Conservation (phyloP, 2,113 vertebrate genomes). For the Salvelinus sp. region DNA sequence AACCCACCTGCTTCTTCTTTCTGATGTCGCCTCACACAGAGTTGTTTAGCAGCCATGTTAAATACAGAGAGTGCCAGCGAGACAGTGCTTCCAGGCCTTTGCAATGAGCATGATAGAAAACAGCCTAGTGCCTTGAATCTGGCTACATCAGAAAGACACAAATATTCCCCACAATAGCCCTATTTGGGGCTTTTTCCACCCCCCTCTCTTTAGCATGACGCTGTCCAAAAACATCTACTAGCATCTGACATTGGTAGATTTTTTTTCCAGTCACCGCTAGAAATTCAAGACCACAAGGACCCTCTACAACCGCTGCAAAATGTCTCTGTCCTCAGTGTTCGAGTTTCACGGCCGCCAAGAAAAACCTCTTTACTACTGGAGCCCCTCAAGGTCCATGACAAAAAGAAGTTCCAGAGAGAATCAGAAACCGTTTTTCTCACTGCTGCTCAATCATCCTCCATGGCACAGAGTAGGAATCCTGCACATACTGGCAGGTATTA, state of each 20-base stretch:
- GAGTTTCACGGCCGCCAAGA: constrained; percentile 52
- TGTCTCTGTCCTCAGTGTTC: constrained; percentile 53
- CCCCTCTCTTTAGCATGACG: constrained; percentile 20
- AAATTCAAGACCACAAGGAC: constrained; percentile 30
- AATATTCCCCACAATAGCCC: constrained; percentile 39
- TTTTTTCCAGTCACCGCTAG: constrained; percentile 8
- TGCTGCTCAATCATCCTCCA: constrained; percentile 57
- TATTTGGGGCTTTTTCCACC: constrained; percentile 15
- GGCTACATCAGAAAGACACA: constrained; percentile 40
- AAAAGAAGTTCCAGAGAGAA: constrained; percentile 44
- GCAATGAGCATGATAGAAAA: constrained; percentile 50
- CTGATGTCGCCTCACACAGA: constrained; percentile 62
- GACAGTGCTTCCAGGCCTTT: constrained; percentile 49
- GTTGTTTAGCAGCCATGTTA: constrained; percentile 60
- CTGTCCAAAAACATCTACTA: constrained; percentile 37
- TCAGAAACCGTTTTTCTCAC: constrained; percentile 21
- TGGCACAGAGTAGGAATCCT: constrained; percentile 46
- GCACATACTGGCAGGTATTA: constrained; percentile 29
- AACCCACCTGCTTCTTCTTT: constrained; percentile 60
- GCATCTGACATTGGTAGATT: constrained; percentile 27
- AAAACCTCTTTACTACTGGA: constrained; percentile 51
- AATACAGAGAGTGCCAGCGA: constrained; percentile 52
- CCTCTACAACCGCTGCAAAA: constrained; percentile 55
- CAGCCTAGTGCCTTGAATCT: constrained; percentile 35
- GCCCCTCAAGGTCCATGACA: constrained; percentile 42